Base-by-base conservation (phyloP, 2,888 invertebrate genomes). In the Petrolisthes manimaculis region DNA sequence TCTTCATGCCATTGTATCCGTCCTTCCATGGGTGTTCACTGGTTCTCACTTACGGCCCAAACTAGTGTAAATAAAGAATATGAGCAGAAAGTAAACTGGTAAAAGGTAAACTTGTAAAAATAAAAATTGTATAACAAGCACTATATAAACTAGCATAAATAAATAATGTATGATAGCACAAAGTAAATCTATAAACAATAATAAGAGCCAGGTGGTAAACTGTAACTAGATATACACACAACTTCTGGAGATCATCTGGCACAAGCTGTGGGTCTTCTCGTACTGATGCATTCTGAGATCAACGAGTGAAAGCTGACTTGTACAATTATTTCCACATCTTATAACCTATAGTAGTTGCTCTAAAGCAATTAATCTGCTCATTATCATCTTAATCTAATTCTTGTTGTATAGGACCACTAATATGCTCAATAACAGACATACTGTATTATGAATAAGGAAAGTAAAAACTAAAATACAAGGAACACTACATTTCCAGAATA, bases 301-400 rank as follows among this genome's bases (percentile, higher is more conserved):
- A 88, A 53, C 80, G 80, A 54, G 88, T 88, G 88, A 88, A 88
- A 88, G 88, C 88, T 75, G 88, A 88, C 69, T 88, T 54, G 74
- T 80, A 88, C 77, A 51, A 83, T 80, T 84, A 83, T 71, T 80
- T 84, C 84, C 74, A 80, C 71, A 61, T 84, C 83, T 75, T 84
- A 83, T 56, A 61, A 84, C 37, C 82, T 80, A 37, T 37, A 37
- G 37, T 37, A 88, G 61, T 37, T 88, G 51, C 84, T 84, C 78
- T 80, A 83, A 88, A 88, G 87, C 83, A 83, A 37, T 37, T 37
- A 61, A 79, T 83, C 83, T 84, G 88, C 71, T 84, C 84, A 88
- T 61, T 21, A 24, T 80, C 9, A 80, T 80, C 88, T 88, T 84
- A 83, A 24, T 53, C 88, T 88, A 88, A 51, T 83, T 61, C 79